Conservation (phyloP, 2,113 vertebrate genomes). For the Muntiacus reevesi region DNA sequence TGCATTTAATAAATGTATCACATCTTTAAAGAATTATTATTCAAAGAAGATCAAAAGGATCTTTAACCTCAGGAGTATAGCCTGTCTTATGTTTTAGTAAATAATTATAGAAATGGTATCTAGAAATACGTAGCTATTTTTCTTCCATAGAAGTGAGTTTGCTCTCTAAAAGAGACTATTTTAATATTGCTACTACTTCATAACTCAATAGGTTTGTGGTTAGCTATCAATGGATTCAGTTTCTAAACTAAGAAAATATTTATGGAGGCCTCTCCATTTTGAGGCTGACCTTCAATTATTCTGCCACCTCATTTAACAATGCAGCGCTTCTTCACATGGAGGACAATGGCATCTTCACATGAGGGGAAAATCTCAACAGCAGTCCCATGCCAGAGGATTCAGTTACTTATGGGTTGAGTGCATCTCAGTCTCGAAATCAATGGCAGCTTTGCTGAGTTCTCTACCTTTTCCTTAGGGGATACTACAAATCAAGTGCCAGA, state of each 20-base stretch:
- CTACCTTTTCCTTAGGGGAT: slow-evolving; percentile 43
- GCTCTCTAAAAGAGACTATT: background rate
- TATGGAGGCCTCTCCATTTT: slow-evolving; percentile 46
- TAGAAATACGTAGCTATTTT: background rate
- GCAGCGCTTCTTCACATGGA: slow-evolving; percentile 61
- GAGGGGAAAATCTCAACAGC: slow-evolving; percentile 46
- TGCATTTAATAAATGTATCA: background rate
- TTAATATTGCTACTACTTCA: background rate
- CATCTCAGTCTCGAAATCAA: slow-evolving; percentile 68
- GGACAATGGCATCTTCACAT: slow-evolving; percentile 66
- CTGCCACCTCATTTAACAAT: slow-evolving; percentile 44
- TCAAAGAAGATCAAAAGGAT: background rate
- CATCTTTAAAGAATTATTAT: background rate
- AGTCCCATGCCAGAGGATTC: slow-evolving; percentile 45
- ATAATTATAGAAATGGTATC: background rate
- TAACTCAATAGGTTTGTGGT: background rate
- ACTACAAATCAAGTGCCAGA: slow-evolving; percentile 49
- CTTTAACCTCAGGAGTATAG: background rate
- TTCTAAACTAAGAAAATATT: slow-evolving; percentile 58
- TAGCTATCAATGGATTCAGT: background rate
- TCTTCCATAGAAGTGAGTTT: background rate
- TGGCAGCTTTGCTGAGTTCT: slow-evolving; percentile 34
- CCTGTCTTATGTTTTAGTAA: background rate
- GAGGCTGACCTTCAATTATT: slow-evolving; percentile 61
- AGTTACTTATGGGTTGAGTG: slow-evolving; percentile 56